A percentile compares a stretch with the other conserved stretches of the same genome.
Evolutionary conservation across 2,888 invertebrate species (phyloP).

Genomic region (Zootermopsis nevadensis): DNA sequence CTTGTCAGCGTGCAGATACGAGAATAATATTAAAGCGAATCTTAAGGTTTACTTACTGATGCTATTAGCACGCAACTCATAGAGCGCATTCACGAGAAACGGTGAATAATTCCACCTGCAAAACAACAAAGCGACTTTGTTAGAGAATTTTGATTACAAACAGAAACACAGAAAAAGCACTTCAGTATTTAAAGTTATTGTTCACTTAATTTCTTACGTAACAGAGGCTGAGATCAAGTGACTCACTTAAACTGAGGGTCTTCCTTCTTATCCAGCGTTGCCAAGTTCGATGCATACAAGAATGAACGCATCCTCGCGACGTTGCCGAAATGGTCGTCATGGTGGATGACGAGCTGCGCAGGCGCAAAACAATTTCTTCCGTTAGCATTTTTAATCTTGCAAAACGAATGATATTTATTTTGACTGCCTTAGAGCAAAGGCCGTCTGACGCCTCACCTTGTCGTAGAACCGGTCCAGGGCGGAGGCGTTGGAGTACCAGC

Average conservation of each 20-base stretch:
- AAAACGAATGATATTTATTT: too few species aligned
- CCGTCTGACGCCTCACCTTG: not conserved
- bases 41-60: not conserved
- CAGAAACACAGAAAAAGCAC: too few species aligned
- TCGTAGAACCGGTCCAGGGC: not conserved
- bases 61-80: not conserved
- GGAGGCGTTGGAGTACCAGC: not conserved
- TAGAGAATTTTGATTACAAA: not conserved
- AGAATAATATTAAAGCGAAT: not conserved
- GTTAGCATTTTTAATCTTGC: too few species aligned
- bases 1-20: too few species aligned
- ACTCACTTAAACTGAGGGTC: not conserved
- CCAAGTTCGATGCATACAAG: not conserved
- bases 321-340: not conserved
- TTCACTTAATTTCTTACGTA: too few species aligned
- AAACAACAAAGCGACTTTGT: not conserved
- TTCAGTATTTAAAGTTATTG: too few species aligned
- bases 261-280: not conserved
- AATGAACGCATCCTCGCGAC: not conserved
- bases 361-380: not conserved
- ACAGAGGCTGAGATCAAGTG: not conserved
- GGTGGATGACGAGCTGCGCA: not conserved
- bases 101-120: not conserved
- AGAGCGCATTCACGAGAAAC: not conserved
- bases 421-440: too few species aligned